Conservation (phyloP, 2,113 vertebrate species). For the Lota lota region DNA sequence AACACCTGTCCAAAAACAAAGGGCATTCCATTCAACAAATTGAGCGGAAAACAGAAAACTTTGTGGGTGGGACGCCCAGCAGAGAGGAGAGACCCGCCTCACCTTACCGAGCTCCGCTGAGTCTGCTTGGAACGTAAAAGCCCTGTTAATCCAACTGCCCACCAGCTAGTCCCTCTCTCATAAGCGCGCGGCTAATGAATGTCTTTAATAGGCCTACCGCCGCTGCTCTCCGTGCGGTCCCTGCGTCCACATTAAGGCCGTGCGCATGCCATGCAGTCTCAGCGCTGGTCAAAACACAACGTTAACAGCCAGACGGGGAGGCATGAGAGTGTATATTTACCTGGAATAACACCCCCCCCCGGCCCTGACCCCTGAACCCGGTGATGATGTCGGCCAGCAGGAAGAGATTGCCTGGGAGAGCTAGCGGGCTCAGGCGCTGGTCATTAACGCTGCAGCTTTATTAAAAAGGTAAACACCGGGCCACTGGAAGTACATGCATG, state of each 20-base stretch:
- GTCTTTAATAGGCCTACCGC: slow-evolving; percentile 78
- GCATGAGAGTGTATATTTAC: slow-evolving; percentile 80
- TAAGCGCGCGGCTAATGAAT: slow-evolving; percentile 81
- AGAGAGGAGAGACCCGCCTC: slow-evolving; percentile 44
- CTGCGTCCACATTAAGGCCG: slow-evolving; percentile 66
- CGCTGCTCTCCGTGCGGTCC: slow-evolving; percentile 52
- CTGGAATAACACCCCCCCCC: slow-evolving; percentile 75
- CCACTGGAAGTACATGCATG: slow-evolving; percentile 29
- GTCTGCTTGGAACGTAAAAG: slow-evolving; percentile 68
- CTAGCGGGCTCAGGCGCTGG: slow-evolving; percentile 49
- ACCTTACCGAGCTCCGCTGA: slow-evolving; percentile 46
- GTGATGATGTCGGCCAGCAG: slow-evolving; percentile 77
- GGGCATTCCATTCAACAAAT: slow-evolving; percentile 16
- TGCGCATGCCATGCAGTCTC: slow-evolving; percentile 72
- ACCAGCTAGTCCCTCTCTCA: slow-evolving; percentile 75
- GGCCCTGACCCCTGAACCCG: slow-evolving; percentile 75
- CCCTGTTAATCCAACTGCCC: slow-evolving; percentile 74
- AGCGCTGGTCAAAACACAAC: slow-evolving; percentile 74
- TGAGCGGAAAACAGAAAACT: slow-evolving; percentile 34
- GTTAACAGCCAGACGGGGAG: slow-evolving; percentile 76
- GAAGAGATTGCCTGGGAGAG: slow-evolving; percentile 74
- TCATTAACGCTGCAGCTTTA: slow-evolving; percentile 72
- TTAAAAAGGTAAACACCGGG: slow-evolving; percentile 48
- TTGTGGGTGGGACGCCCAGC: slow-evolving; percentile 18
- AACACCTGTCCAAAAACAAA: not conserved